Base-by-base conservation (phyloP, 92 coral and sea anemone genomes). In the Palythoa grandiflora region DNA sequence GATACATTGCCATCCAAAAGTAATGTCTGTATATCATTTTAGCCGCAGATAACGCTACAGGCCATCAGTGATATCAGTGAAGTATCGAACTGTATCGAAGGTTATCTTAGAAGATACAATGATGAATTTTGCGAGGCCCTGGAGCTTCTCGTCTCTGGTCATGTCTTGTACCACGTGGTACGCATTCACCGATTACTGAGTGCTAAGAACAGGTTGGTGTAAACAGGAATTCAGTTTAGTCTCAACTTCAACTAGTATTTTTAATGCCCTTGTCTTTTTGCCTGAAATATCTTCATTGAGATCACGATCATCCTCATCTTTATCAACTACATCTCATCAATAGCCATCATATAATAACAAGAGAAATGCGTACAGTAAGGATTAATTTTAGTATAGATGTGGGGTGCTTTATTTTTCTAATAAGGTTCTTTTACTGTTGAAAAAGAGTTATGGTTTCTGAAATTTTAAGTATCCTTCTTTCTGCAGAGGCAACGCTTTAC, bases 101-200 rank as follows among this genome's bases (percentile, higher is more conserved):
- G 89, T 80, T 97, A 89, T 68, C 91, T 97, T 28, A 90, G 89
- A 37, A 87, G 99, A 71, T 97, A 97, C 84, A 95, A 93, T 35
- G 99, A 97, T 66, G 99, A 97, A 63, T 97, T 92, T 78, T 88
- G 93, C 6, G 94, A 94, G 75, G 94, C 93, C 51, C 92, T 97
- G 89, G 95, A 92, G 51, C 90, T 97, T 80, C 91, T 95, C 93
- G 85, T 93, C 7, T 97, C 99, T 51, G 71, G 90, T 40, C 99
- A 97, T 72, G 95, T 95, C 44, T 92, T 97, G 94, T 92, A 92
- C 83, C 98, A 97, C 66, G 94, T 97, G 85, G 93, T 97, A 5
- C 96, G 98, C 79, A 80, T 94, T 50, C 99, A 97, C 88, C 94
- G 99, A 68, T 90, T 97, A 66, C 79, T 97, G 70, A 92, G 95